Evolutionary conservation across 53 echinoderm and acorn worm genomes (phyloP), one percentile per base, ranked within the genome.

Genomic region (Crossaster papposus): DNA sequence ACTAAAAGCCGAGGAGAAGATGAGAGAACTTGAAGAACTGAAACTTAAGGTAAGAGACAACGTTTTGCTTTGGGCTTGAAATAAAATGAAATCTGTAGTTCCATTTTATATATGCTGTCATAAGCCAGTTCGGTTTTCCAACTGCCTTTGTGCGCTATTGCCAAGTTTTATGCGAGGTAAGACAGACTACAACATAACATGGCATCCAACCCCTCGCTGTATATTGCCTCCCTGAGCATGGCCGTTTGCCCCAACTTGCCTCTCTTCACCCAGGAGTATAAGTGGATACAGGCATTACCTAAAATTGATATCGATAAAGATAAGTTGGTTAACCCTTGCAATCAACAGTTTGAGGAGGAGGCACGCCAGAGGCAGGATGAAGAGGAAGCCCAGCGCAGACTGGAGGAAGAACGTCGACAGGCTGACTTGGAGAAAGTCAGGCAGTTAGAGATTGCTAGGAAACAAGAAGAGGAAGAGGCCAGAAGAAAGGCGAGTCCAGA

Each of bases 21-120:
- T 97, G 78, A 81, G 94, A 75, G 98, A 97, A 62, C 79, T 97
- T 65, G 98, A 96, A 65, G 96, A 96, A 88, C 76, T 97, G 26
- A 90, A 91, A 31, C 88, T 51, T 62, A 96, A 94, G 93, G 94
- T 97, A 58, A 68, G 3, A 68, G 68, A 68, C 24, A 68, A 0
- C n/a, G n/a, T n/a, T 26, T 28, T 68, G n/a, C 28, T 26, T 26
- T 68, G 68, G 68, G 28, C 28, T 23, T 68, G 17, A 15, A 24
- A 68, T 68, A 28, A 26, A 35, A 12, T 11, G 35, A 74, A 36
- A 23, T n/a, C 9, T 31, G 9, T 44, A 7, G 44, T 1, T 44
- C n/a, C n/a, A n/a, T n/a, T 5, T 7, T 44, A 9, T 9, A 44
- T 44, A 44, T 44, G 6, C 44, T 44, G 44, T 9, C 5, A 44